Evolutionary conservation across 2,888 invertebrate species (phyloP).

Genomic region (Drosophila nigricruria): DNA sequence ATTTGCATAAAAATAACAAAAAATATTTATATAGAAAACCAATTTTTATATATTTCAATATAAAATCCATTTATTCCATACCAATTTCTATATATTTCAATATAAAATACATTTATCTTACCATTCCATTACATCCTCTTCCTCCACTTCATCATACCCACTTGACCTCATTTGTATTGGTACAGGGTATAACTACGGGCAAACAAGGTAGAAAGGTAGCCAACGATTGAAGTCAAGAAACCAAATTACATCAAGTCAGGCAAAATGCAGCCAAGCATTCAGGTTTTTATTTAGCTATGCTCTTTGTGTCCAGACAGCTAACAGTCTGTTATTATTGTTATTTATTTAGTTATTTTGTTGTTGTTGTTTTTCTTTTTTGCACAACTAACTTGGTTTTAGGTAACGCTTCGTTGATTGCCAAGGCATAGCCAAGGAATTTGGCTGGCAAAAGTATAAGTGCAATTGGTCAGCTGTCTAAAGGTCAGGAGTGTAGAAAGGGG

Average conservation of each 20-base stretch:
- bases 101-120: background rate
- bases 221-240: conserved; percentile 50
- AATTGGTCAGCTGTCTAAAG: conserved; percentile 32
- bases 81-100: background rate
- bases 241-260: conserved; percentile 75
- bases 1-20: background rate
- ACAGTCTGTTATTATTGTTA: conserved; percentile 36
- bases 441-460: conserved; percentile 12
- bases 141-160: background rate
- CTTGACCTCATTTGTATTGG: background rate
- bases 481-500: background rate
- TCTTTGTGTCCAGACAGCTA: conserved; percentile 73
- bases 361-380: conserved; percentile 33
- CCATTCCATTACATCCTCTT: background rate
- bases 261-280: conserved; percentile 73
- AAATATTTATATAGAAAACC: background rate
- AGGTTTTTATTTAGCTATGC: conserved; percentile 62
- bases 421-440: conserved; percentile 39
- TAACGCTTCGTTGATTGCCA: conserved; percentile 65
- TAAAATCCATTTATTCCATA: too few relatives aligned
- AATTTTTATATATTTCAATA: too few relatives aligned
- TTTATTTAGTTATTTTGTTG: conserved; percentile 5
- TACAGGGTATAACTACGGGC: conserved; percentile 31
- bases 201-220: conserved; percentile 26
- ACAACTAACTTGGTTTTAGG: conserved; percentile 59